A percentile compares a stretch with the other conserved stretches of the same genome.
phyloP scores from a whole-genome alignment of 1,140 invertebrate species.

The Drosophila nebulosa region DNA sequence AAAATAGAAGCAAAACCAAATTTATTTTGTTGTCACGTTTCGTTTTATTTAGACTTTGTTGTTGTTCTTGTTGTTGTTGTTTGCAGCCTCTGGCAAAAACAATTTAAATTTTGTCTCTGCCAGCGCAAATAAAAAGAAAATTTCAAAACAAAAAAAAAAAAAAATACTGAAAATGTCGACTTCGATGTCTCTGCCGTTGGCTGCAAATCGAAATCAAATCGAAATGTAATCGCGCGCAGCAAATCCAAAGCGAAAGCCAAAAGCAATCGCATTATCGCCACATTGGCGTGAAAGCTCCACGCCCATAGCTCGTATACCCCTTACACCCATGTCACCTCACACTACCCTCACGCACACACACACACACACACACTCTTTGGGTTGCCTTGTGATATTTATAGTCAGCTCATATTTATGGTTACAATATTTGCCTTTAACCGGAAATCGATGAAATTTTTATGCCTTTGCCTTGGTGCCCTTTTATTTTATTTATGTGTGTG shows the following conservation, averaged over 20 bases:
- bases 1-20: constrained; percentile 16
- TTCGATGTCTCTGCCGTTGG: constrained; percentile 35
- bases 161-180: constrained; percentile 38
- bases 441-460: constrained; percentile 79
- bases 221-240: constrained; percentile 74
- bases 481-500: constrained; percentile 62
- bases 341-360: constrained; percentile 28
- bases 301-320: constrained; percentile 15
- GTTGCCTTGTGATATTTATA: constrained; percentile 55
- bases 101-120: constrained; percentile 75
- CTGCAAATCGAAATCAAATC: constrained; percentile 74
- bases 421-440: constrained; percentile 79
- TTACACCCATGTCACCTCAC: constrained; percentile 1
- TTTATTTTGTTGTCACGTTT: constrained; percentile 58
- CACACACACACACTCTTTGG: constrained; percentile 3
- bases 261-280: constrained; percentile 77
- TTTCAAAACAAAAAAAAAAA: constrained; percentile 44
- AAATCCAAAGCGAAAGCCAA: constrained; percentile 73
- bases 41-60: constrained; percentile 53
- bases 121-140: constrained; percentile 37
- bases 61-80: constrained; percentile 7
- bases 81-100: constrained; percentile 64
- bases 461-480: constrained; percentile 59
- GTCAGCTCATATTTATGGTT: constrained; percentile 76
- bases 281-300: constrained; percentile 75